Evolutionary conservation across 2,888 invertebrate genomes (phyloP), one percentile per base, ranked within the genome.

Genomic region (Pristionchus arcanus): DNA sequence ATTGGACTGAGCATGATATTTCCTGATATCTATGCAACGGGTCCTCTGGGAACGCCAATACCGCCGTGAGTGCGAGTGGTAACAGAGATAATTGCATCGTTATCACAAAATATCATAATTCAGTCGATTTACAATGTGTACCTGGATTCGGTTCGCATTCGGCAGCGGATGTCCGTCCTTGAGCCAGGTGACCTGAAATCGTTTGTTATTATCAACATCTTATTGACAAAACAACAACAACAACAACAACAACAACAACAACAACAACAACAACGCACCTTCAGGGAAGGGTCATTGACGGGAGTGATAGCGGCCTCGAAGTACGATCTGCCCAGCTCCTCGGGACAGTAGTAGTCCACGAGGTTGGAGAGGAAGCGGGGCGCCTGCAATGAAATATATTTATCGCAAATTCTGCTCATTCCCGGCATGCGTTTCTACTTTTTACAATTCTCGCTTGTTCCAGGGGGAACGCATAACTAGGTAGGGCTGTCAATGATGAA

Each of bases 241-340:
- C n/a, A 77, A 25, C 21, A 71, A 71, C 34, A 71, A 49, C 77
- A 77, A 77, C n/a, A 25, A 2, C 37, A 19, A 19, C 21, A 15
- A 7, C 63, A 5, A n/a, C 7, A 77, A 77, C 37, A 77, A 55
- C 4, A 55, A 21, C 55, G 31, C n/a, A 96, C 96, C 90, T 95
- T 92, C 84, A 94, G 90, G 19, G 90, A 91, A 89, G 94, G 94
- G 89, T 94, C 93, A 77, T 92, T 92, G 90, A 91, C 92, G 21
- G 93, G 93, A 9, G 91, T 90, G 88, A 93, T 96, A 9, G 98
- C 98, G 0, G 98, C 98, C 96, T 98, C 98, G 93, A 98, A 96
- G 95, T 98, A 98, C 0, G 87, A 88, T 74, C 87, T 49, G 25
- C 87, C 87, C 31, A 88, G 87, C 31, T 88, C 87, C 15, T 71